Evolutionary conservation across 2,797 vertebrate species (phyloP), one percentile per base, ranked within the genome.

Genomic region (Anguilla megastoma): DNA sequence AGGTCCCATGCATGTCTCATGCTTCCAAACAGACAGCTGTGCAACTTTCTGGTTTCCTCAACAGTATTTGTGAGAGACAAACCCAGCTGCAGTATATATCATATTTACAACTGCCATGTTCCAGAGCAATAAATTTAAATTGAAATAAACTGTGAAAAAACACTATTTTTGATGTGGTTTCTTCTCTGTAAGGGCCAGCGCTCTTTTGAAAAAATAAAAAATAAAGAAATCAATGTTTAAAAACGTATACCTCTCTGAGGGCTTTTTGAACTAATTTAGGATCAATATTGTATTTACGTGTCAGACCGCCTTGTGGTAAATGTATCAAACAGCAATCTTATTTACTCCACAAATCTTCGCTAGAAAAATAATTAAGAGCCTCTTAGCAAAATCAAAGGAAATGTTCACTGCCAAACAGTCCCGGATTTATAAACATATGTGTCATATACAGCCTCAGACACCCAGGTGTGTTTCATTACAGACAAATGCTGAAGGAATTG

Each of bases 401-500:
- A 76, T 82, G 18, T 10, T 24, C 1, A 9, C 21, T 48, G 45
- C 45, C 5, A n/a, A 48, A 82, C 21, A 82, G 3, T 33, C 24
- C 45, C n/a, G 33, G 36, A 21, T 79, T 45, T 79, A 63, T 41
- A 30, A 36, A 85, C 30, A 16, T 36, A 27, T 16, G 16, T 24
- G 52, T 84, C 10, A 54, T 27, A 24, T n/a, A 54, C 24, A 63
- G 84, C 27, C 33, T 21, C 84, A 18, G 56, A 66, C 85, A 66
- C 54, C 16, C 56, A 30, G 14, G 36, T 74, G 63, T 52, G n/a
- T 66, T 71, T 86, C 41, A 74, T 86, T 63, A 52, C 9, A 33
- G 66, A 86, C 58, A 76, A 79, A 58, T 76, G 54, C 69, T 85
- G 54, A 45, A 69, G 69, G 52, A 76, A 85, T 30, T 85, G 63